Base-by-base conservation (phyloP, 1,140 invertebrate species). In the Anoplophora glabripennis region DNA sequence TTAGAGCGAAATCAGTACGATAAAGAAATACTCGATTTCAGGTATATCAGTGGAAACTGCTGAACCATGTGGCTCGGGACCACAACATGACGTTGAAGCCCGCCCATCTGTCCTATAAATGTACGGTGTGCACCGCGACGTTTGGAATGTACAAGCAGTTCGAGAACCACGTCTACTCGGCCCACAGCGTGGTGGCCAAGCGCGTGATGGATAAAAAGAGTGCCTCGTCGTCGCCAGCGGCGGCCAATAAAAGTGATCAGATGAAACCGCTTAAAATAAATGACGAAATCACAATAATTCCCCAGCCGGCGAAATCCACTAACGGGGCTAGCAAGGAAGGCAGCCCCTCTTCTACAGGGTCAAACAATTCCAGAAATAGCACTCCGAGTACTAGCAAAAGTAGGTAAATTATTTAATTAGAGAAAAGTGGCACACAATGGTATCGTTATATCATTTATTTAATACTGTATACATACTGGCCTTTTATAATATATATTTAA, bases 121-220 rank as follows among this genome's bases (percentile, higher is more conserved):
- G 93, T 77, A 95, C 93, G 21, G 93, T 95, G 4, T 96, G 93
- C 75, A 93, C 92, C 48, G 92, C 93, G 42, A 95, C 92, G 8
- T 95, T 95, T 71, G 91, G 91, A 57, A 93, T 95, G 89, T 96
- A 96, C 79, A 93, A 93, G 77, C 88, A 93, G 68, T 96, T 96
- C 70, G 93, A 95, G 72, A 94, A 89, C 75, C 93, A 96, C 74
- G 93, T 96, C 1, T 95, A 95, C 69, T 92, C 90, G 4, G 92
- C 92, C 4, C 93, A 96, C 68, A 93, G 90, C 74, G 89, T 89
- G 5, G 89, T 90, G 5, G 87, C 88, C 11, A 90, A 90, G 68
- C 81, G 88, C 49, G 87, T 86, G 7, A 88, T 87, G 80, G 89
- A 89, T 67, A 89, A 89, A 72, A 90, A 88, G 71, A 84, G 47